Conservation (phyloP, 2,113 vertebrate genomes). For the Abramis brama region DNA sequence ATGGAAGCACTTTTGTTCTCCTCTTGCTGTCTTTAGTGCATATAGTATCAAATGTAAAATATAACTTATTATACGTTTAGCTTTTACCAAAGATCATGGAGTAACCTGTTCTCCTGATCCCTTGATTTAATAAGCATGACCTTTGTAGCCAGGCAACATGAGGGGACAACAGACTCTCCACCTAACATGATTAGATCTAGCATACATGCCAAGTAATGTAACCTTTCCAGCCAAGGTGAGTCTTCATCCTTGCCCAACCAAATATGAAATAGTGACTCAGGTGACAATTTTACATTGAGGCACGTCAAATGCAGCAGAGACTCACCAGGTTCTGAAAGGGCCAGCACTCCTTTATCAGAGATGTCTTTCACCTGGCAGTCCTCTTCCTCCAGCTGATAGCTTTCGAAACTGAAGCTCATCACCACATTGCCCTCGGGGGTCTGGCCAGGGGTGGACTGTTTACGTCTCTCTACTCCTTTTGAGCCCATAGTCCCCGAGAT, state of each 20-base stretch:
- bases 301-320: slow-evolving; percentile 5
- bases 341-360: slow-evolving; percentile 81
- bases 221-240: slow-evolving; percentile 11
- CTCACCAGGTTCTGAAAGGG: slow-evolving; percentile 87
- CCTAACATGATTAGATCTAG: slow-evolving; percentile 54
- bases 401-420: slow-evolving; percentile 93
- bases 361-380: slow-evolving; percentile 77
- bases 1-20: background rate
- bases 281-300: background rate
- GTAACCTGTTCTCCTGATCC: slow-evolving; percentile 42
- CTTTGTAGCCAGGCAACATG: slow-evolving; percentile 68
- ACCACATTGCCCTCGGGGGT: slow-evolving; percentile 83
- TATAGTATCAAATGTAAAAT: no score
- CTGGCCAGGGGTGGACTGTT: slow-evolving; percentile 75
- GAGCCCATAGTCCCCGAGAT: slow-evolving; percentile 77
- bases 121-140: slow-evolving; percentile 64
- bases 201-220: slow-evolving; percentile 43
- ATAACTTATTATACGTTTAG: background rate
- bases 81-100: background rate
- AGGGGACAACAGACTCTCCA: slow-evolving; percentile 50
- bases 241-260: background rate
- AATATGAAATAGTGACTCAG: background rate
- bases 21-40: background rate
- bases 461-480: slow-evolving; percentile 80
- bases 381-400: slow-evolving; percentile 90